A percentile compares a stretch with the other conserved stretches of the same genome.
These are phyloP conservation scores for Eupeodes corollae DNA, from an alignment of 1,140 invertebrate genomes.

Conservation along the genomic window DNA sequence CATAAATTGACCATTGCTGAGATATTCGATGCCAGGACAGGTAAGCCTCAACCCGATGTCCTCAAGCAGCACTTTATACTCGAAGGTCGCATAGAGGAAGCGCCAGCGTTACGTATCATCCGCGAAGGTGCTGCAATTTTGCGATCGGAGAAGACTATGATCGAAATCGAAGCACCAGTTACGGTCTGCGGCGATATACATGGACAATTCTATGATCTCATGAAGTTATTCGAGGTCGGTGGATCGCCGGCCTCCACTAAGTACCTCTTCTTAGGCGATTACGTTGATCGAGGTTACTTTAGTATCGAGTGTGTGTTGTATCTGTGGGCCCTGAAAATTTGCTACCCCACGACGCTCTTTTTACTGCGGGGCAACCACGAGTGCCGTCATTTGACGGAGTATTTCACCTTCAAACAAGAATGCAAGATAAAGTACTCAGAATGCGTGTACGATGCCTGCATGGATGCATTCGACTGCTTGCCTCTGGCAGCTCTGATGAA, in stretches of 20 bases:
- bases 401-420: conserved; percentile 99
- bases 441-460: conserved; percentile 97
- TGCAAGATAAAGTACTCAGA: conserved; percentile 99
- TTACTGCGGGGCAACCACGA: conserved; percentile 97
- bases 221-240: conserved; percentile 99
- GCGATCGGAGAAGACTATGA: conserved; percentile 98
- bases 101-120: conserved; percentile 92
- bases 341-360: conserved; percentile 94
- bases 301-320: conserved; percentile 89
- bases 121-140: conserved; percentile 93
- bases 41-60: conserved; percentile 90
- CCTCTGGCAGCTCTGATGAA: conserved; percentile 98
- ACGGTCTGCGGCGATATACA: conserved; percentile 98
- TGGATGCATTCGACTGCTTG: conserved; percentile 99
- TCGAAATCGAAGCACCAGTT: conserved; percentile 99
- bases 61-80: conserved; percentile 98
- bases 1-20: conserved; percentile 91
- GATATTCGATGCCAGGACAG: conserved; percentile 89
- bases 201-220: conserved; percentile 99
- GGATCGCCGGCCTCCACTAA: conserved; percentile 95
- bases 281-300: conserved; percentile 84
- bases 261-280: conserved; percentile 99
- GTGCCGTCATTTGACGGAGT: conserved; percentile 98
- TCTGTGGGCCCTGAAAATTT: conserved; percentile 97
- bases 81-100: conserved; percentile 96